phyloP scores from a whole-genome alignment of 2,113 vertebrate genomes.

The Carassius gibelio region DNA sequence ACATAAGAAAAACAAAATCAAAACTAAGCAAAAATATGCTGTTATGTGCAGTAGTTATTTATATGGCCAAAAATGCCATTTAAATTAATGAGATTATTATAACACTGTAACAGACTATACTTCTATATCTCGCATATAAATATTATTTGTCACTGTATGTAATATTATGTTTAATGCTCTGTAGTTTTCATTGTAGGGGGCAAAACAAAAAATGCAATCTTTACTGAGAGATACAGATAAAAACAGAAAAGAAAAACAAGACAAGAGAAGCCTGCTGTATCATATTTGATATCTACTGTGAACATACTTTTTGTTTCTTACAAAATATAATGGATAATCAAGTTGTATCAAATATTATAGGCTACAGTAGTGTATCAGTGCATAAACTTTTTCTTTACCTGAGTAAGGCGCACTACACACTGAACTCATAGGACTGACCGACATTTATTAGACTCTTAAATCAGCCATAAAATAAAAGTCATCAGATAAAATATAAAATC shows the following conservation, averaged over 20 bases:
- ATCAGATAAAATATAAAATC: not conserved
- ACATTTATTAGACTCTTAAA: not conserved
- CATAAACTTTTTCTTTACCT: not conserved
- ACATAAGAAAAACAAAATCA: too few species aligned
- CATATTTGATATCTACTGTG: not conserved
- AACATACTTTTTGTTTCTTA: not conserved
- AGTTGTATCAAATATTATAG: not conserved
- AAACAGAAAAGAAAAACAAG: not conserved
- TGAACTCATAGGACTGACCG: not conserved
- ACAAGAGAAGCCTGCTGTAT: not conserved
- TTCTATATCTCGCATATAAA: not conserved
- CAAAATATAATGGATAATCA: not conserved
- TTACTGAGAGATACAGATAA: not conserved
- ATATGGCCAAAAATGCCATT: not conserved
- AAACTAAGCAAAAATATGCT: too few species aligned
- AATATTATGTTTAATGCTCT: not conserved
- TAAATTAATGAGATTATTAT: not conserved
- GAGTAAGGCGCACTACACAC: not conserved
- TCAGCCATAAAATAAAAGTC: conserved; percentile 17
- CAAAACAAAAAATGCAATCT: not conserved
- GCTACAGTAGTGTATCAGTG: not conserved
- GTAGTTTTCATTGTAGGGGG: not conserved
- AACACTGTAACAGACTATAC: not conserved
- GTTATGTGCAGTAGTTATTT: not conserved
- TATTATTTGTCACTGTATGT: not conserved